Percentiles rank a stretch among this genome's conserved stretches.
These are phyloP conservation scores for Saguinus imperator DNA, from an alignment of 2,113 vertebrate genomes.

Conservation along the genomic window DNA sequence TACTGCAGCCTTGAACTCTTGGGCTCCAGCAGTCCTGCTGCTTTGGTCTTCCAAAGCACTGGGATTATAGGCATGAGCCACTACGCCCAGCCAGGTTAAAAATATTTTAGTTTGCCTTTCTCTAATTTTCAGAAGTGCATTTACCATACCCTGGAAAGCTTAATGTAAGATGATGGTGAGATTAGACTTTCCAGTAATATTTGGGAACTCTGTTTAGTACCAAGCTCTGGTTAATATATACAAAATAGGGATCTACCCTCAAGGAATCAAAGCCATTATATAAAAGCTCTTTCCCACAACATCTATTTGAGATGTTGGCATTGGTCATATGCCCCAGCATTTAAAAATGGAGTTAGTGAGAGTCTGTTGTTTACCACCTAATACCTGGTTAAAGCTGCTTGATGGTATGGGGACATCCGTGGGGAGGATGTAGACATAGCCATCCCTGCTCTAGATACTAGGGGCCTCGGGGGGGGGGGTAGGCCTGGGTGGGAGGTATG, in stretches of 20 bases:
- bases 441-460: fast-evolving
- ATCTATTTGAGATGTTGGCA: no score
- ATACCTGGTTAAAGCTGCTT: neutral
- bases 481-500: neutral
- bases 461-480: no score
- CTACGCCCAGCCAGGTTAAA: neutral
- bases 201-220: neutral
- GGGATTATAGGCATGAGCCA: no score
- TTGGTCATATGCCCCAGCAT: neutral
- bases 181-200: neutral
- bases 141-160: neutral
- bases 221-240: neutral
- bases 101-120: neutral
- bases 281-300: neutral
- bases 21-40: no score
- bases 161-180: neutral
- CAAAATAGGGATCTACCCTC: neutral
- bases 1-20: no score
- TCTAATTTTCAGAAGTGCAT: neutral
- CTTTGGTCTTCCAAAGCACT: no score
- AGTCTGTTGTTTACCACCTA: neutral
- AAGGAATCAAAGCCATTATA: neutral
- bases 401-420: neutral
- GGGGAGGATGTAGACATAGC: neutral
- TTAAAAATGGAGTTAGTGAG: neutral